Base-by-base conservation (phyloP, 2,888 invertebrate genomes). In the Apocheima hispidaria region DNA sequence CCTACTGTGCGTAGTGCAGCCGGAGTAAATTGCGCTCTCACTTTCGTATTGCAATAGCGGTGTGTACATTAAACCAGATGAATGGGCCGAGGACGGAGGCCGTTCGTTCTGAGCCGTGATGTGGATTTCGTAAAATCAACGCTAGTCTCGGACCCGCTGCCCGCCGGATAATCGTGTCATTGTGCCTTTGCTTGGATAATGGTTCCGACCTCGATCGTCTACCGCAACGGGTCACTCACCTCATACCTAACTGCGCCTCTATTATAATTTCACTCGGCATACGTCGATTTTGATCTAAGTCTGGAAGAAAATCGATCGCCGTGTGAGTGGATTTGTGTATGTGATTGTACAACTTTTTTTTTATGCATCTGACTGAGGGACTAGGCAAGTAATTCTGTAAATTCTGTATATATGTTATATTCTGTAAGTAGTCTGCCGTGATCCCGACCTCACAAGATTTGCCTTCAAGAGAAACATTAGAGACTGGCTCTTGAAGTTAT, bases 1-100 rank as follows among this genome's bases (percentile, higher is more conserved):
- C 30, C 61, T 48, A 78, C 70, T 73, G 80, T 88, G 87, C 86
- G 86, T 88, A 85, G 84, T 88, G 86, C 84, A 84, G 81, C 73
- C 83, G 79, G 87, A 86, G 89, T 84, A 86, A 89, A 90, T 87
- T 89, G 84, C 85, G 87, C 92, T 92, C 89, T 92, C 92, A 87
- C 92, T 91, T 92, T 92, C 92, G 87, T 82, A 88, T 87, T 83
- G 89, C 87, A 88, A 88, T 84, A 89, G 86, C 85, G 82, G 81
- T 84, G 82, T 86, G 86, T 88, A 90, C 88, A 90, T 88, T 89
- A 88, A 92, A 90, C 89, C 90, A 92, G 91, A 91, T 92, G 92
- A 92, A 92, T 92, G 91, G 88, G 83, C 77, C 85, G 86, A n/a
- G n/a, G n/a, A 81, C 87, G 82, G 87, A 87, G 88, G 82, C 86